A percentile compares a stretch with the other conserved stretches of the same genome.
Conservation (phyloP, 1,140 invertebrate genomes). For the Luehdorfia chinensis region DNA sequence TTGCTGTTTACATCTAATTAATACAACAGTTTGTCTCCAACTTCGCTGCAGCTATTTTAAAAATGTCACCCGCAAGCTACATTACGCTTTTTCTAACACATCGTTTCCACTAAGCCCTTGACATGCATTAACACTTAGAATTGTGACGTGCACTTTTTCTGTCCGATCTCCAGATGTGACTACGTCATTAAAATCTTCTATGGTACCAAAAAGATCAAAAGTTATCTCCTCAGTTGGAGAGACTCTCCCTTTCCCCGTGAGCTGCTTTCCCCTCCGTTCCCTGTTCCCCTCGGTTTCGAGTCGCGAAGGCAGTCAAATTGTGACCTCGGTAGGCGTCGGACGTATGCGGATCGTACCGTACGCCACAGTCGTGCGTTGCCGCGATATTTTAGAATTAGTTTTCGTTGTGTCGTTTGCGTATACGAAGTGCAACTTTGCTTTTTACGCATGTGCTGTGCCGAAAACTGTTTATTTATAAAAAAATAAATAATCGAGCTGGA, state of each 20-base stretch:
- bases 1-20: too few relatives aligned
- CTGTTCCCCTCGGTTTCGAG: slow-evolving; percentile 48
- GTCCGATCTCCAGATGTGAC: slow-evolving; percentile 61
- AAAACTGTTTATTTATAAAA: slow-evolving; percentile 29
- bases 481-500: slow-evolving; percentile 24
- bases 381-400: slow-evolving; percentile 61
- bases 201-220: slow-evolving; percentile 73
- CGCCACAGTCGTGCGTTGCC: slow-evolving; percentile 29
- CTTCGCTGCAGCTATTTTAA: slow-evolving; percentile 56
- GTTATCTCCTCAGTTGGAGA: slow-evolving; percentile 66
- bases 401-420: slow-evolving; percentile 59
- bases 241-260: slow-evolving; percentile 35
- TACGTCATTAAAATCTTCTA: slow-evolving; percentile 74
- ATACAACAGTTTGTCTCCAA: slow-evolving; percentile 32
- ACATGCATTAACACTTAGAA: slow-evolving; percentile 74
- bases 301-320: slow-evolving; percentile 52
- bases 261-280: slow-evolving; percentile 45
- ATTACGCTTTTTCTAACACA: slow-evolving; percentile 62
- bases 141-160: slow-evolving; percentile 63
- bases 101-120: slow-evolving; percentile 66
- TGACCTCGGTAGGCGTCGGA: slow-evolving; percentile 38
- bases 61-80: slow-evolving; percentile 68
- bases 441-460: slow-evolving; percentile 52
- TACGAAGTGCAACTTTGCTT: slow-evolving; percentile 62
- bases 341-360: slow-evolving; percentile 23